Base-by-base conservation (phyloP, 1,140 invertebrate species). In the Temnothorax longispinosus region DNA sequence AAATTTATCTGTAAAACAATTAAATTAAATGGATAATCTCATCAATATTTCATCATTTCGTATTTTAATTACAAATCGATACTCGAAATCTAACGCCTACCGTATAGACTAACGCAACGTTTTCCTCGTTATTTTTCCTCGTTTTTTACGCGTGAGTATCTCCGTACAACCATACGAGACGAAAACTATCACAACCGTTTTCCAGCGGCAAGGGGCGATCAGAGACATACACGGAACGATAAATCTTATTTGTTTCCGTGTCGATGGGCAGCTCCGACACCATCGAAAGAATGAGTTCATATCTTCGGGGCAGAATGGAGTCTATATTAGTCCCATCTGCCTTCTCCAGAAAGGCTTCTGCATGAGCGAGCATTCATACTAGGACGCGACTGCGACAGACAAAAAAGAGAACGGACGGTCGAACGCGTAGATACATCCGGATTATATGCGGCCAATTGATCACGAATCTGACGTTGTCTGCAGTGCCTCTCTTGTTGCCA, bases 371-470 rank as follows among this genome's bases (percentile, higher is more conserved):
- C 89, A 86, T 47, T 82, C 84, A 92, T 89, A 92, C 80, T 87
- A 77, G 87, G 71, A 85, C 52, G 90, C 90, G 75, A 90, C 88
- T 78, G 62, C 71, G 81, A 85, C 87, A 92, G 86, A 93, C 90
- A 92, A 94, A 94, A 88, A 92, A 38, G 81, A 69, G 41, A 90
- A 87, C 85, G 78, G 62, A 87, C 89, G 77, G 65, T 71, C 85
- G 89, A 91, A 91, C 90, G 89, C 87, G 90, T 93, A 89, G 89
- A 82, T 93, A 93, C 92, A 93, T 94, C 91, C 91, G 92, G 86
- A 95, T 95, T 95, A 95, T 86, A 71, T 86, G 94, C 94, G 93
- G 93, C 94, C 95, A 95, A 95, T 95, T 95, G 95, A 95, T 94
- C 94, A 94, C 92, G 92, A 94, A 95, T 95, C 89, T 90, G 92